phyloP scores from a whole-genome alignment of 2,797 vertebrate species.

The Chelon labrosus region DNA sequence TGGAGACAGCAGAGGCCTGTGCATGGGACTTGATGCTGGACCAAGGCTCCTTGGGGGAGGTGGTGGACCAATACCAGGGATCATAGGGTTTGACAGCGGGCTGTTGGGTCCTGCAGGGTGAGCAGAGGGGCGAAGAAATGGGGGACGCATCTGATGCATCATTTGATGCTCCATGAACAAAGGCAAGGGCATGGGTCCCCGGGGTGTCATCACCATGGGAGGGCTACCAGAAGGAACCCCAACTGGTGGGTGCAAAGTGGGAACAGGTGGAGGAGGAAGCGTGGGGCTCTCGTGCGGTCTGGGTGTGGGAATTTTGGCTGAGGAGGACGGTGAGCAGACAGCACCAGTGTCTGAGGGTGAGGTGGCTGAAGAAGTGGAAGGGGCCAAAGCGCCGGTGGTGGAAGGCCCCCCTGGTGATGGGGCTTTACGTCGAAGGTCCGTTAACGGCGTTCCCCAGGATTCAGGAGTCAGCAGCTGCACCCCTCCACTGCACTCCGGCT shows the following conservation, averaged over 20 bases:
- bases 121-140: slow-evolving; percentile 91
- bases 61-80: slow-evolving; percentile 94
- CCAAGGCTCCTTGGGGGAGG: slow-evolving; percentile 87
- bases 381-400: slow-evolving; percentile 87
- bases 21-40: slow-evolving; percentile 94
- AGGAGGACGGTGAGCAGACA: slow-evolving; percentile 89
- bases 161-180: slow-evolving; percentile 99
- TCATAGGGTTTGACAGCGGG: slow-evolving; percentile 94
- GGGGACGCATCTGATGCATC: slow-evolving; percentile 97
- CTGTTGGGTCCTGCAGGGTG: slow-evolving; percentile 94
- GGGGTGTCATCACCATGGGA: slow-evolving; percentile 98
- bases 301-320: slow-evolving; percentile 95
- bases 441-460: slow-evolving; percentile 96
- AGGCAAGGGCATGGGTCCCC: slow-evolving; percentile 95
- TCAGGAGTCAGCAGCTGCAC: slow-evolving; percentile 98
- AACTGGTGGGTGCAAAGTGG: slow-evolving; percentile 89
- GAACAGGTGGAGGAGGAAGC: slow-evolving; percentile 89
- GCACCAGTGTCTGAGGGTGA: slow-evolving; percentile 93
- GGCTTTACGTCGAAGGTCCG: slow-evolving; percentile 93
- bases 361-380: slow-evolving; percentile 89
- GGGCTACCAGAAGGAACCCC: slow-evolving; percentile 94
- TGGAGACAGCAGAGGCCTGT: slow-evolving; percentile 93
- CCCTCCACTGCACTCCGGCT: slow-evolving; percentile 91
- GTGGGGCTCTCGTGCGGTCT: slow-evolving; percentile 94
- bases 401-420: slow-evolving; percentile 91